These are phyloP conservation scores for Mystacides longicornis DNA, from an alignment of 2,888 invertebrate species.

Conservation along the genomic window DNA sequence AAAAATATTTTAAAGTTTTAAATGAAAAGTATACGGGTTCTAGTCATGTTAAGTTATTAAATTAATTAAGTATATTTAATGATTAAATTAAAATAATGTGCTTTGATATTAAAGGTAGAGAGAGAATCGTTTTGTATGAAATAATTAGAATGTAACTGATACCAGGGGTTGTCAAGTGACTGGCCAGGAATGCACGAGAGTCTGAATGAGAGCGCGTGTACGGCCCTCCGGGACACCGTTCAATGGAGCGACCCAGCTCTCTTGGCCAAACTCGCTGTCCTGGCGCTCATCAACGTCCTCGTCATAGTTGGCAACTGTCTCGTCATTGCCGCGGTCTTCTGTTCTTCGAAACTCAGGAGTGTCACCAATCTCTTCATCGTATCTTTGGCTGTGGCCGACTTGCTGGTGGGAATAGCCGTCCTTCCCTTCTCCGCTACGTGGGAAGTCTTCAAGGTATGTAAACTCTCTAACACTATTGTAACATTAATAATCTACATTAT, in stretches of 20 bases:
- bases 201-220: conserved; percentile 77
- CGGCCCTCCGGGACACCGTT: conserved; percentile 71
- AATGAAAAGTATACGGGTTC: too few species aligned
- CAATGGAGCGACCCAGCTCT: conserved; percentile 75
- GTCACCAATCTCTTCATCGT: conserved; percentile 97
- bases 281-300: conserved; percentile 78
- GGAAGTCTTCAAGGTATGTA: conserved; percentile 78
- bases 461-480: too few species aligned
- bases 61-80: too few species aligned
- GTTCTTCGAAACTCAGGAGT: conserved; percentile 84
- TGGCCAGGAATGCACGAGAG: conserved; percentile 55
- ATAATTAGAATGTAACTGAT: background rate
- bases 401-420: conserved; percentile 91
- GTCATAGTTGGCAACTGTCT: conserved; percentile 86
- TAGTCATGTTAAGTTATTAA: too few species aligned
- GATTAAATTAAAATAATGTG: background rate
- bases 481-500: too few species aligned
- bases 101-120: background rate
- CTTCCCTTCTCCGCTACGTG: conserved; percentile 93
- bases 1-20: too few species aligned
- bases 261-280: conserved; percentile 66
- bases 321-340: conserved; percentile 87
- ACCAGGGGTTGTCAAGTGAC: background rate
- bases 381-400: conserved; percentile 91
- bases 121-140: background rate